Evolutionary conservation across 2,113 vertebrate species (phyloP).

Genomic region (Podiceps cristatus): DNA sequence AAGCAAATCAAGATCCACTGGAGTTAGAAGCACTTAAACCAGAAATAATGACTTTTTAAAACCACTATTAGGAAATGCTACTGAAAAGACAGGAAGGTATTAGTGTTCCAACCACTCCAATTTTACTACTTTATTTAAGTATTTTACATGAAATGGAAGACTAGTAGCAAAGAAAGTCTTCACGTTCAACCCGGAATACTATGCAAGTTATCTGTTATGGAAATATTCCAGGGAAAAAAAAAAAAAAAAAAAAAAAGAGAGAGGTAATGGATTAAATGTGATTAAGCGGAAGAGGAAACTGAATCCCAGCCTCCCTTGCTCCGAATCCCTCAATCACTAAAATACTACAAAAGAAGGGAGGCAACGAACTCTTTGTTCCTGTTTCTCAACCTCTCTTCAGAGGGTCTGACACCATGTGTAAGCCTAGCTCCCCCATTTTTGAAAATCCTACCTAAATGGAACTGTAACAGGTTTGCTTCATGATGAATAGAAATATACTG

Average conservation of each 20-base stretch:
- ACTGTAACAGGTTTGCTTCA: neutral
- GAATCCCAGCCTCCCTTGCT: neutral
- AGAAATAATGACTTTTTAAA: neutral
- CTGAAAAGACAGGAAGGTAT: neutral
- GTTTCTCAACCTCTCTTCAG: neutral
- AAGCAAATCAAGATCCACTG: neutral
- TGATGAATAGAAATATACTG: neutral
- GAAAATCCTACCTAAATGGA: neutral
- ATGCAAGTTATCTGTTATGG: rapidly evolving
- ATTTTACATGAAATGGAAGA: neutral
- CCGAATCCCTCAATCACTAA: neutral
- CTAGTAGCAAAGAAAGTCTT: neutral
- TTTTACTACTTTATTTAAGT: neutral
- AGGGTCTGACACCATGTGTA: neutral
- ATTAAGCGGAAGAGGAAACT: neutral
- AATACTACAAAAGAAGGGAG: neutral
- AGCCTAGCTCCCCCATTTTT: neutral
- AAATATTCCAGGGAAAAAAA: neutral
- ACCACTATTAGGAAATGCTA: rapidly evolving
- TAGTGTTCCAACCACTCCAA: rapidly evolving
- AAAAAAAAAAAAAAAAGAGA: neutral
- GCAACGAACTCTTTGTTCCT: neutral
- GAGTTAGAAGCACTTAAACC: neutral
- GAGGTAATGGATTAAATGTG: neutral
- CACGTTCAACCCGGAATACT: neutral